These are phyloP conservation scores for Trogon melanurus DNA, from an alignment of 2,113 vertebrate genomes.

Conservation along the genomic window DNA sequence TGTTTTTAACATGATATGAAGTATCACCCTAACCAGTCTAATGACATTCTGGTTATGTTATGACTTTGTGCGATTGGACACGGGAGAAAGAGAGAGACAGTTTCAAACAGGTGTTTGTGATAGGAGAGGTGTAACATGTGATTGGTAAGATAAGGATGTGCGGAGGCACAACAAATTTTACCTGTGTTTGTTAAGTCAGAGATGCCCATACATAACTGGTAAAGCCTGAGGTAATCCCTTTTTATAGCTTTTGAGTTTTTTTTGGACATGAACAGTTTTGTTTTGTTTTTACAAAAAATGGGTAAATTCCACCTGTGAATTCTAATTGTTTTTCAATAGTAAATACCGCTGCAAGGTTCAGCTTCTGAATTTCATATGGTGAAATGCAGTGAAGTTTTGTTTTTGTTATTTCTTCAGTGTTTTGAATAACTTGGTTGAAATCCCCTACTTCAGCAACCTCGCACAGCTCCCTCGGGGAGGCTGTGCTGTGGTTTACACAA, in stretches of 20 bases:
- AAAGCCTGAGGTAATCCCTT: constrained; percentile 1
- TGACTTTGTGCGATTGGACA: neutral
- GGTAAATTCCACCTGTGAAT: neutral
- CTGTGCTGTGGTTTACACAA: neutral
- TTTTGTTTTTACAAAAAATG: neutral
- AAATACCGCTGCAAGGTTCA: neutral
- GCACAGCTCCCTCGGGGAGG: neutral
- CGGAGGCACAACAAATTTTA: neutral
- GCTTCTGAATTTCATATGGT: neutral
- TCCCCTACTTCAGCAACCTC: neutral
- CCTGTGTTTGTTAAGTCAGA: neutral
- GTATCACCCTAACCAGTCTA: neutral
- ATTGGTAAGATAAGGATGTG: neutral
- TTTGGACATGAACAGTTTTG: neutral
- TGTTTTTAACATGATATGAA: neutral
- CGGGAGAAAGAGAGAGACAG: neutral
- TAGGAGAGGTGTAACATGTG: neutral
- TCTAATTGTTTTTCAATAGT: neutral
- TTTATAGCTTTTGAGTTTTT: neutral
- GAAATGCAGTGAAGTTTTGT: neutral
- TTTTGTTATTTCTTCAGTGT: neutral
- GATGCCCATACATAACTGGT: neutral
- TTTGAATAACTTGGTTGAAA: constrained; percentile 11
- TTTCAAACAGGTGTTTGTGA: neutral
- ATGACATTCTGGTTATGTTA: neutral